Base-by-base conservation (phyloP, 2,797 vertebrate species). In the Salarias fasciatus region DNA sequence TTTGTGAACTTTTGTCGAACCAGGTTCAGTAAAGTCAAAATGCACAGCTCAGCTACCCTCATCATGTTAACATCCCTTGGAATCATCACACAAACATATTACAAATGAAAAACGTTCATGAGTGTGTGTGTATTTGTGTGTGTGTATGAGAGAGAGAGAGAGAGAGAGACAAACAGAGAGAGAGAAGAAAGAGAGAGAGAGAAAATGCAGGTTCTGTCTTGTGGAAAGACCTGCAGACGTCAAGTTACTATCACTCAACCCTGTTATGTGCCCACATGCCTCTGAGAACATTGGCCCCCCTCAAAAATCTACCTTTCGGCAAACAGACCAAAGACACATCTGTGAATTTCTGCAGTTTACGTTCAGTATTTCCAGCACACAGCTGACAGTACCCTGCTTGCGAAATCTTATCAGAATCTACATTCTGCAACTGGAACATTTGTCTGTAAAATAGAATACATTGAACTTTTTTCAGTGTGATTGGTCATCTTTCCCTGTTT, bases 391-490 rank as follows among this genome's bases (percentile, higher is more conserved):
- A 44, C 18, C 11, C 47, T 69, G 33, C 59, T 49, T 42, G 75
- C 13, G 30, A 58, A 56, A 72, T 35, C 4, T 40, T 33, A 59
- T 58, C 6, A 74, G 8, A 66, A 53, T 11, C 45, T 28, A 57
- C 43, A 46, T 68, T 67, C 15, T 63, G 58, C 69, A 91, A 92
- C 91, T 93, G 89, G 91, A 93, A 92, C 83, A 74, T 73, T 43
- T 78, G 87, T 87, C 0, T 80, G 87, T 88, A 84, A 75, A 85
- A 77, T 80, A 89, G 60, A 86, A 92, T 89, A 88, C 88, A 94
- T 94, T 93, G 93, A 93, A 92, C 92, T 93, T 90, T 95, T 96
- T 96, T 97, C 82, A 40, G 87, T 90, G 85, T 73, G 92, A 90
- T 88, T 87, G 71, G 87, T 43, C n/a, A 69, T 90, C 91, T 92